phyloP scores from a whole-genome alignment of 2,797 vertebrate genomes.

The Falco cherrug region DNA sequence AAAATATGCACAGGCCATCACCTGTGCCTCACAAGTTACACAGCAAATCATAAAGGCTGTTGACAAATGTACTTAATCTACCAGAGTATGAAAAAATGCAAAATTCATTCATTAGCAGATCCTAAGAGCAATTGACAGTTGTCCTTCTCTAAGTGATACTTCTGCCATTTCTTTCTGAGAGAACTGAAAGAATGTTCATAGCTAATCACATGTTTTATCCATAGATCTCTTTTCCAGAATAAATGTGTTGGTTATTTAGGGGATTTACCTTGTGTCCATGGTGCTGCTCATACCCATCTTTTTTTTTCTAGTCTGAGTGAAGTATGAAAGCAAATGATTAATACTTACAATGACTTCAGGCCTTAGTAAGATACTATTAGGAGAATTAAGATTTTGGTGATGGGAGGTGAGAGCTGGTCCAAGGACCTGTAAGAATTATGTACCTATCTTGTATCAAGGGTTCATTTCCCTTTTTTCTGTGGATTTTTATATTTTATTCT shows the following conservation, averaged over 20 bases:
- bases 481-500: neutral
- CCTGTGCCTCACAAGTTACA: neutral
- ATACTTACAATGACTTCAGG: neutral
- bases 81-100: neutral
- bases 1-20: neutral
- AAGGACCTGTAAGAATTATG: neutral
- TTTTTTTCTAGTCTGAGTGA: neutral
- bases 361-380: neutral
- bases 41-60: neutral
- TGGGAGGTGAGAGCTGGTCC: neutral
- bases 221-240: neutral
- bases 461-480: neutral
- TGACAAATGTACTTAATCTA: neutral
- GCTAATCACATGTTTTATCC: neutral
- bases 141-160: neutral
- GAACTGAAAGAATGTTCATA: neutral
- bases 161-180: neutral
- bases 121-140: neutral
- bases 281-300: fast-evolving
- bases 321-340: neutral
- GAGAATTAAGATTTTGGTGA: neutral
- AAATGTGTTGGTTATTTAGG: neutral
- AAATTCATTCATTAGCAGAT: neutral
- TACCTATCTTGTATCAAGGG: neutral
- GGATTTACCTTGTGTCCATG: neutral